Base-by-base conservation (phyloP, 2,113 vertebrate species). In the Scatophagus argus region DNA sequence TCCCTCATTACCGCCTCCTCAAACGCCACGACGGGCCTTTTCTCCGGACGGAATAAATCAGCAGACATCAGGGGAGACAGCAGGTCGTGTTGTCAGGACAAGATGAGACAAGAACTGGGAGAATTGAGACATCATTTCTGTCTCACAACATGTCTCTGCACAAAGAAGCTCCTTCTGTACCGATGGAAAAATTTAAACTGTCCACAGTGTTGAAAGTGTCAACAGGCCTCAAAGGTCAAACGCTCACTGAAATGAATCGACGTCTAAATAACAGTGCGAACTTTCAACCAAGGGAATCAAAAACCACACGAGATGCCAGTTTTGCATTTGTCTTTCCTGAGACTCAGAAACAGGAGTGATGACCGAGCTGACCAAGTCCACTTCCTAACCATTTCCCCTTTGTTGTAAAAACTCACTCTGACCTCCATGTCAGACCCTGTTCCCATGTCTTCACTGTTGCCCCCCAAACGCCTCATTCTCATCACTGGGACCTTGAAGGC, bases 101-200 rank as follows among this genome's bases (percentile, higher is more conserved):
- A 70, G 87, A 88, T 14, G 32, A 86, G 84, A 88, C 82, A 77
- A 23, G 80, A 82, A 2, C 25, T 16, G 44, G 55, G 21, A 52
- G 36, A 60, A 1, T 32, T 52, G 2, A 23, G 32, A 39, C 25
- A 13, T 39, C 52, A 16, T 49, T 6, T 34, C 29, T 10, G 31
- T 9, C 51, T n/a, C 16, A 9, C 39, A 47, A 34, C 13, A 36
- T 5, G 3, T 12, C 52, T 39, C 14, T 6, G 19, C 25, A 58
- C 43, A 58, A 34, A 19, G 31, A 1, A 19, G 23, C n/a, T 43
- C 17, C 44, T 21, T 0, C 29, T 79, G 21, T 51, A 27, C n/a
- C 2, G 46, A 25, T 10, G 38, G 31, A 29, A 34, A 10, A 3
- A 12, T 5, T 51, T 59, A 39, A 59, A 4, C 41, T 27, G 4